Base-by-base conservation (phyloP, 2,113 vertebrate genomes). In the Datnioides undecimradiatus region DNA sequence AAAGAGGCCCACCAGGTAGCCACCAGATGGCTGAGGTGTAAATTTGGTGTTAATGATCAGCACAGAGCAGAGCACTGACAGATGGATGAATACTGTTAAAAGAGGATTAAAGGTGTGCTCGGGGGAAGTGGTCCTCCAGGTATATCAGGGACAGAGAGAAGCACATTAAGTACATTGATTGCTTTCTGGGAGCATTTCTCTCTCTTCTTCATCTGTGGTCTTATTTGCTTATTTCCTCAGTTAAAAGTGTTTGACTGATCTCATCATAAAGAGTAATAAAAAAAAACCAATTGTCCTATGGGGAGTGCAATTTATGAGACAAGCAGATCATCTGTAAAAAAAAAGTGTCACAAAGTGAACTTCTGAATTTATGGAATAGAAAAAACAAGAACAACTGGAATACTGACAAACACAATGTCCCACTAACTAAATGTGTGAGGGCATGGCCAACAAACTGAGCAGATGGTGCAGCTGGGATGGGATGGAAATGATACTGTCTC, bases 391-490 rank as follows among this genome's bases (percentile, higher is more conserved):
- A n/a, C n/a, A 68, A 27, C 0, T 48, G 19, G 2, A 76, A 45
- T 5, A 2, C 25, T 62, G 16, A 73, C 27, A 40, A 46, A 40
- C 21, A 2, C 13, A 57, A 12, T 41, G 29, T 31, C 70, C 6
- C 51, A 41, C 3, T 73, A 41, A 36, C 23, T n/a, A 62, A 58
- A 34, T 58, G 68, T 78, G 54, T 60, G 59, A 51, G 65, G 73
- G 46, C 63, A 68, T 0, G 10, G 58, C 66, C 77, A 36, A 65
- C 63, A 79, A 66, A 74, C 52, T 45, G 78, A 90, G 79, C 91
- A 92, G 90, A 92, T 92, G 91, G 88, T 74, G 60, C 23, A 38
- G 65, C 72, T 48, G n/a, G 67, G 79, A 68, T 40, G 34, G 69
- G 62, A 76, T 46, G 75, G 70, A 58, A 84, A 82, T 77, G 69